A percentile compares a stretch with the other conserved stretches of the same genome.
These are phyloP conservation scores for Phallusia fumigata DNA, from an alignment of 23 tunicate genomes.

Conservation along the genomic window DNA sequence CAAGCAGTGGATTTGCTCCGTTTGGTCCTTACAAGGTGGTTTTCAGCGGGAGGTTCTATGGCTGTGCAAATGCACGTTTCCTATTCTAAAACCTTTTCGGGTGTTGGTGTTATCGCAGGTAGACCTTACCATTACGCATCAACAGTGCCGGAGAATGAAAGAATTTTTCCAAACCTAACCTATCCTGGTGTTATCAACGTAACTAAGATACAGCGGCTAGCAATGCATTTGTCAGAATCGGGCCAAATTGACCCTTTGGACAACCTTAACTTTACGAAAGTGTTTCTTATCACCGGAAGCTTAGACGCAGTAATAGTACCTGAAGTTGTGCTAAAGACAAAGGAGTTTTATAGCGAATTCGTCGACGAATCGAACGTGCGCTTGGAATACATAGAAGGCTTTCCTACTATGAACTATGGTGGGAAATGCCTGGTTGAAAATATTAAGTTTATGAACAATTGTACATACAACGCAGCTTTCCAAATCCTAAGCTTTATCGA, in stretches of 20 bases:
- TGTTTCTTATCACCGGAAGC: slow-evolving; percentile 26
- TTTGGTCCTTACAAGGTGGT: slow-evolving; percentile 20
- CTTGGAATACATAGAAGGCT: slow-evolving; percentile 1
- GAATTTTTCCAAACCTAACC: slow-evolving; percentile 1
- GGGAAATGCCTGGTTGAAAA: slow-evolving; percentile 20
- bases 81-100: slow-evolving; percentile 33
- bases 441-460: slow-evolving; percentile 20
- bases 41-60: slow-evolving; percentile 55
- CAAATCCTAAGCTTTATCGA: slow-evolving; percentile 38
- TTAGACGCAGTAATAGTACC: slow-evolving; percentile 24
- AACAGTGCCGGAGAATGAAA: neutral
- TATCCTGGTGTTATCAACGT: slow-evolving; percentile 17
- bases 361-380: neutral
- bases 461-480: slow-evolving; percentile 27
- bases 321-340: slow-evolving; percentile 41
- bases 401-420: slow-evolving; percentile 50
- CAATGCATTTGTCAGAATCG: neutral
- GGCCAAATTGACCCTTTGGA: slow-evolving; percentile 22
- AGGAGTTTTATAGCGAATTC: slow-evolving; percentile 23
- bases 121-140: slow-evolving; percentile 36
- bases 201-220: neutral
- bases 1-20: too few species aligned
- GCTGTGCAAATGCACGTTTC: slow-evolving; percentile 43
- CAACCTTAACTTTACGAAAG: slow-evolving; percentile 19
- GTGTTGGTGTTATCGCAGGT: slow-evolving; percentile 49